Evolutionary conservation across 2,888 invertebrate genomes (phyloP), one percentile per base, ranked within the genome.

Genomic region (Monoplex corrugatus): DNA sequence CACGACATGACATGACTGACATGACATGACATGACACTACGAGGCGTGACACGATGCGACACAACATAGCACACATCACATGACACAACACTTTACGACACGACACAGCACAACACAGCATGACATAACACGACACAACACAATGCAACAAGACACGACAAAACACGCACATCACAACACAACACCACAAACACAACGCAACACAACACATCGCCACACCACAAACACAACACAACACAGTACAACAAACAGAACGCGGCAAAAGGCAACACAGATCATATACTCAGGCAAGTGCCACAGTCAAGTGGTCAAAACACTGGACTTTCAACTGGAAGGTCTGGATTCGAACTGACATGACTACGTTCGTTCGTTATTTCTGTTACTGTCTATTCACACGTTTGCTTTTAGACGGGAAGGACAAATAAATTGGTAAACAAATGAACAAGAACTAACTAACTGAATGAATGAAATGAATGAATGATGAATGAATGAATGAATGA

Each of bases 1-100:
- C 35, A 35, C 35, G 28, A 13, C 35, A 35, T 28, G 28, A 35
- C 72, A 72, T 35, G 35, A 72, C 72, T n/a, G n/a, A 63, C 63
- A 72, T 35, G 3, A 72, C 32, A 32, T 28, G 28, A 72, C 72
- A 72, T 35, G n/a, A 35, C 35, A 35, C 72, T 35, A 35, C 72
- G 28, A 6, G 35, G 35, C 35, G 35, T 28, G n/a, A 63, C 63
- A 63, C 63, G 28, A 63, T 28, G 28, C 63, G n/a, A 63, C 63
- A 63, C 63, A 63, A 63, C 63, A 63, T n/a, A 63, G n/a, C 63
- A 63, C 23, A 63, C n/a, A n/a, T n/a, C n/a, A 63, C 63, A 63
- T n/a, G 28, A 63, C 23, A 19, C 63, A 63, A 63, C 19, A 19
- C 19, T 28, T n/a, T 28, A 63, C 63, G n/a, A 63, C 63, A 63